phyloP scores from a whole-genome alignment of 2,888 invertebrate species.

The Abrostola triplasia region DNA sequence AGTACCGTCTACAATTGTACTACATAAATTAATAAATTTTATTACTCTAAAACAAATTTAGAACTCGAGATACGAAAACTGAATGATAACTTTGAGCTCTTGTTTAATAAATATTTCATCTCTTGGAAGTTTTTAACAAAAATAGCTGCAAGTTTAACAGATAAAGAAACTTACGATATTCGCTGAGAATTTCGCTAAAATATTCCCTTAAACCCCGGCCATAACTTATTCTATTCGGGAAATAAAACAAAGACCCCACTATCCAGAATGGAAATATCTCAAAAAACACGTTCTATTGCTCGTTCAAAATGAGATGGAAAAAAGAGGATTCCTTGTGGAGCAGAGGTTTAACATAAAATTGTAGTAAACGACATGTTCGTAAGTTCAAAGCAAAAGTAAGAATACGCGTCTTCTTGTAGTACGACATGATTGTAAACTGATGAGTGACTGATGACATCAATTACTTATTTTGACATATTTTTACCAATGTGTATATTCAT shows the following conservation, averaged over 20 bases:
- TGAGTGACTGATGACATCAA: constrained; percentile 24
- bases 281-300: constrained; percentile 63
- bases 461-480: too few relatives aligned
- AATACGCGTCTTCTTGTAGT: constrained; percentile 35
- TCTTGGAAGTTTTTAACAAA: constrained; percentile 40
- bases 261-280: constrained; percentile 62
- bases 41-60: constrained; percentile 27
- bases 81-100: constrained; percentile 32
- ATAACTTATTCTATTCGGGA: constrained; percentile 65
- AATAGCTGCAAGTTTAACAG: constrained; percentile 45
- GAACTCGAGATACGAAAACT: constrained; percentile 38
- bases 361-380: constrained; percentile 52
- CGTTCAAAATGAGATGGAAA: constrained; percentile 58
- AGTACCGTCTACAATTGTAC: background rate
- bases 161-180: constrained; percentile 53
- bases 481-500: too few relatives aligned
- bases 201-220: constrained; percentile 69
- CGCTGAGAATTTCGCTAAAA: constrained; percentile 68
- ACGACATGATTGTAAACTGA: constrained; percentile 36
- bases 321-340: constrained; percentile 45
- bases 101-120: constrained; percentile 39
- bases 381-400: constrained; percentile 32
- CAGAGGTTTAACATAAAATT: constrained; percentile 61
- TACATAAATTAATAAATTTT: constrained; percentile 23
- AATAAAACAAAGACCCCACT: constrained; percentile 67